phyloP scores from a whole-genome alignment of 1,140 invertebrate species.

The Plodia interpunctella region DNA sequence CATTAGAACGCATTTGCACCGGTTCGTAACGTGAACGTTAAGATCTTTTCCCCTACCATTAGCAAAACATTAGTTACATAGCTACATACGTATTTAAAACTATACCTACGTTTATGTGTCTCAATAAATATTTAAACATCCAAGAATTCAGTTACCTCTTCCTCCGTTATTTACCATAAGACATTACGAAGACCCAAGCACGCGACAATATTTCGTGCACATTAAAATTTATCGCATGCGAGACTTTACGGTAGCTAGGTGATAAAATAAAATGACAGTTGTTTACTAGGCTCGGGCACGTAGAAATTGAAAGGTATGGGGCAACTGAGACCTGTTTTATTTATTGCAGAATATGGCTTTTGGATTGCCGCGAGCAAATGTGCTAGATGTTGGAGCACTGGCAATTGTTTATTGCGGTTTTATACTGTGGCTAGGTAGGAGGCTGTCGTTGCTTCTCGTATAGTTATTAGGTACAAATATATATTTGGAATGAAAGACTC shows the following conservation, averaged over 20 bases:
- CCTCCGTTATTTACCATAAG: background rate
- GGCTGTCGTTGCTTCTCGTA: too few relatives aligned
- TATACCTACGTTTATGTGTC: too few relatives aligned
- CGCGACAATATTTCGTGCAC: slow-evolving; percentile 63
- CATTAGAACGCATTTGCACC: too few relatives aligned
- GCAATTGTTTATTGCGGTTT: slow-evolving; percentile 15
- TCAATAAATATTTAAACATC: slow-evolving; percentile 1
- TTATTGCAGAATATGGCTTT: slow-evolving; percentile 67
- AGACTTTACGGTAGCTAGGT: slow-evolving; percentile 64
- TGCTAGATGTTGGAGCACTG: slow-evolving; percentile 18
- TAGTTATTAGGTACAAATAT: too few relatives aligned
- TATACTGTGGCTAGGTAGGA: too few relatives aligned
- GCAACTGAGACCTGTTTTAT: slow-evolving; percentile 67
- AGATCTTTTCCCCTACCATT: too few relatives aligned
- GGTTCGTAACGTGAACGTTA: too few relatives aligned
- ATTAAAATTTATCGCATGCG: slow-evolving; percentile 73
- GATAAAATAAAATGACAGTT: slow-evolving; percentile 76
- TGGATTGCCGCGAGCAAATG: slow-evolving; percentile 60
- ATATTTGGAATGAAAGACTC: too few relatives aligned
- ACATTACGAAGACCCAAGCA: slow-evolving; percentile 21
- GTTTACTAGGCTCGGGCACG: slow-evolving; percentile 71
- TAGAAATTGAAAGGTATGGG: slow-evolving; percentile 75
- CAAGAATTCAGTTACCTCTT: background rate
- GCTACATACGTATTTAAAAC: too few relatives aligned
- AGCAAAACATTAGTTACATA: too few relatives aligned